Base-by-base conservation (phyloP, 2,797 vertebrate species). In the Sebastes taczanowskii region DNA sequence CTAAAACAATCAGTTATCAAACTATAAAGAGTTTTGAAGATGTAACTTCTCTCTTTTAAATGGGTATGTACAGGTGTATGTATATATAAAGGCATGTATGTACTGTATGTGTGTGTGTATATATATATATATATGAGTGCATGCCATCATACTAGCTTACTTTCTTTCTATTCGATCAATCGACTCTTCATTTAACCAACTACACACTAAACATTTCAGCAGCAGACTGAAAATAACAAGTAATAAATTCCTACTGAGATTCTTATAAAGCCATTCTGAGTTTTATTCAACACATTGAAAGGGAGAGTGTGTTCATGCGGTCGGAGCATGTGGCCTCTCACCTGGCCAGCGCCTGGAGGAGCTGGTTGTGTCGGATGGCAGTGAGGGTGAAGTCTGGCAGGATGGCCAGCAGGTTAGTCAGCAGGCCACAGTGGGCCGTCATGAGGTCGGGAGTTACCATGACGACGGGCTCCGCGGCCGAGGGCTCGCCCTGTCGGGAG, bases 361-460 rank as follows among this genome's bases (percentile, higher is more conserved):
- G 95, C 74, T 91, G 94, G 75, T 95, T 91, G 64, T 95, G 94
- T 60, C 77, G 92, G 32, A 99, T 86, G 34, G 97, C 96, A 58
- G 66, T 66, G 73, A 95, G 94, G 72, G 97, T 97, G 80, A 97
- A 97, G 74, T 96, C 86, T 29, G 98, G 96, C 88, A 95, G 88
- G 38, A 97, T 91, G 70, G 94, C 89, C 89, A 99, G 81, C 78
- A 99, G 94, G 91, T 98, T 98, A 82, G 95, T 93, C 76, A 99
- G 91, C 87, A 99, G 96, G 88, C 96, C 93, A 30, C 98, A 99
- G 85, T 97, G 78, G 20, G 97, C 97, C 0, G 96, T 96, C 78
- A 98, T 86, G 55, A 99, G 97, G 85, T 96, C 93, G 5, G 97
- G 96, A 11, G 97, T 99, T 86, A 98, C 97, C 83, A 97, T 87